A percentile compares a stretch with the other conserved stretches of the same genome.
Evolutionary conservation across 2,888 invertebrate genomes (phyloP).

Genomic region (Acleris cristana): DNA sequence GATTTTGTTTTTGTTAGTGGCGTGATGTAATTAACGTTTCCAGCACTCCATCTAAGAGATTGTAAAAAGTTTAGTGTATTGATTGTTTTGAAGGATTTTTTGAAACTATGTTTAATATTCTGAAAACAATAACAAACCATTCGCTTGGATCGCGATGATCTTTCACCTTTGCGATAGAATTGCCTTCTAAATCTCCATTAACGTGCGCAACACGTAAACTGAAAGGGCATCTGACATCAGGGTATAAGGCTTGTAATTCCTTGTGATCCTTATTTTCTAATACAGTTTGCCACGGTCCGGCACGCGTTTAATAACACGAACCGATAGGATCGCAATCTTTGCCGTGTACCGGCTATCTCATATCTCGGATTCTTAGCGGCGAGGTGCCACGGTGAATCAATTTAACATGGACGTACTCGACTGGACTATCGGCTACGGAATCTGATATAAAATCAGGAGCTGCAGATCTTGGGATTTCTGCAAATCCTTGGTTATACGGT

Average conservation of each 20-base stretch:
- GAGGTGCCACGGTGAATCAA: slow-evolving; percentile 47
- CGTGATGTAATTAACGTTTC: background rate
- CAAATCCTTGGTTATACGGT: slow-evolving; percentile 14
- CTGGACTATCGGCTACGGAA: slow-evolving; percentile 18
- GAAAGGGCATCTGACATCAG: slow-evolving; percentile 12
- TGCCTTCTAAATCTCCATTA: slow-evolving; percentile 22
- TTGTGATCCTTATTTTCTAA: slow-evolving; percentile 38
- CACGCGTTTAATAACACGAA: slow-evolving; percentile 42
- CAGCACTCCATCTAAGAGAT: background rate
- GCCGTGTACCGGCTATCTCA: slow-evolving; percentile 37
- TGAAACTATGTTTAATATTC: too few relatives aligned
- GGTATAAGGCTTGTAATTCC: slow-evolving; percentile 38
- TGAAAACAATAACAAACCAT: too few relatives aligned
- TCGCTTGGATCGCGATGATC: slow-evolving; percentile 11
- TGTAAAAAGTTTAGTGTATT: too few relatives aligned
- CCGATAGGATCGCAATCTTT: slow-evolving; percentile 49
- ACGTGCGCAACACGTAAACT: background rate
- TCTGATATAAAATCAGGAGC: slow-evolving; percentile 32
- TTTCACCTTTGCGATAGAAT: slow-evolving; percentile 13
- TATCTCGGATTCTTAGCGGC: slow-evolving; percentile 42
- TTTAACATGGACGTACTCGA: slow-evolving; percentile 45
- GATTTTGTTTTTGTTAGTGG: slow-evolving; percentile 38
- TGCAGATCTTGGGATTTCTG: slow-evolving; percentile 11
- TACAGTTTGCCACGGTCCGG: slow-evolving; percentile 46
- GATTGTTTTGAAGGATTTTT: too few relatives aligned